Evolutionary conservation across 2,888 invertebrate genomes (phyloP).

Genomic region (Phyllotreta cruciferae): DNA sequence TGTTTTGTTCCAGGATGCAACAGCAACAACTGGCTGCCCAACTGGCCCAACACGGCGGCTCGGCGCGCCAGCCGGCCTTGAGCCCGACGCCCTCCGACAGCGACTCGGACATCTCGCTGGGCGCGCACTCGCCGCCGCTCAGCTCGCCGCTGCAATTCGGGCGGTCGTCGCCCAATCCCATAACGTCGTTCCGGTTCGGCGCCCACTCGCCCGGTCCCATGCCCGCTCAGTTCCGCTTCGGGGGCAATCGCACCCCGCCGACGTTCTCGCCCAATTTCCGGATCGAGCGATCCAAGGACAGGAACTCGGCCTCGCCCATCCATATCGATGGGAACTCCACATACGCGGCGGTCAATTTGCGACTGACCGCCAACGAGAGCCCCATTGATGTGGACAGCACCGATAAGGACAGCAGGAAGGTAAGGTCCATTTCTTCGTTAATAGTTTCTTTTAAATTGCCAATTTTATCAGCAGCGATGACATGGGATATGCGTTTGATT

Average conservation of each 20-base stretch:
- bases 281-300: constrained; percentile 45
- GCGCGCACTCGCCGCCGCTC: constrained; percentile 58
- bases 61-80: constrained; percentile 52
- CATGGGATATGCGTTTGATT: constrained; percentile 19
- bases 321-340: constrained; percentile 48
- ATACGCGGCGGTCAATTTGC: constrained; percentile 47
- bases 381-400: constrained; percentile 54
- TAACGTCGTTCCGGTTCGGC: constrained; percentile 59
- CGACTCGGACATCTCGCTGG: constrained; percentile 61
- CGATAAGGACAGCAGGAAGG: constrained; percentile 49
- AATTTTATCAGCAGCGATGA: neutral
- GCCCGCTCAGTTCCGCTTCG: constrained; percentile 59
- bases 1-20: constrained; percentile 58
- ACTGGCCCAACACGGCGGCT: constrained; percentile 54
- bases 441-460: neutral
- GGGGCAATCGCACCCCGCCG: constrained; percentile 51
- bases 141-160: constrained; percentile 56
- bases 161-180: constrained; percentile 52
- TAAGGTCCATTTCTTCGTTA: neutral
- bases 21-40: constrained; percentile 59
- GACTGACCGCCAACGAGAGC: constrained; percentile 49
- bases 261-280: constrained; percentile 51
- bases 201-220: constrained; percentile 61
- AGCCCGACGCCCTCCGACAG: constrained; percentile 60
- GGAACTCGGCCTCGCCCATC: constrained; percentile 51